A percentile compares a stretch with the other conserved stretches of the same genome.
These are phyloP conservation scores for Donacobius atricapilla DNA, from an alignment of 2,113 vertebrate genomes.

Conservation along the genomic window DNA sequence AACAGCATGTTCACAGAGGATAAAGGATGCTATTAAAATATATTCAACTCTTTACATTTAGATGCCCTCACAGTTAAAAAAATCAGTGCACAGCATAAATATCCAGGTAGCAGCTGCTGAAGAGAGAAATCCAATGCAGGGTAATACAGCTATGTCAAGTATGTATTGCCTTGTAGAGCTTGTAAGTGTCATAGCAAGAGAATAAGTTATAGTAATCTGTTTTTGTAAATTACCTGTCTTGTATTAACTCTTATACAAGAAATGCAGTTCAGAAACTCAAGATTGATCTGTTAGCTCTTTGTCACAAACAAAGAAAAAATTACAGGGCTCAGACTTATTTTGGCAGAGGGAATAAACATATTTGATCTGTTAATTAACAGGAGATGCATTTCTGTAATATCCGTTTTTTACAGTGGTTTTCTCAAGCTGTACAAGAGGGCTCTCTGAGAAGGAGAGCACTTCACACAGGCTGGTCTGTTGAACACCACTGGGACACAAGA, in stretches of 20 bases:
- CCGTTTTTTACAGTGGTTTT: neutral
- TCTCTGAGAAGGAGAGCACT: neutral
- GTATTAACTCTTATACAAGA: neutral
- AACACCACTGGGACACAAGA: neutral
- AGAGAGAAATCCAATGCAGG: neutral
- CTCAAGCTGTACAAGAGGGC: neutral
- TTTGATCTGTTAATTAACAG: neutral
- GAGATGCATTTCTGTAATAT: neutral
- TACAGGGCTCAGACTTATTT: neutral
- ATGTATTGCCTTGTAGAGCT: neutral
- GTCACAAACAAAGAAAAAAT: neutral
- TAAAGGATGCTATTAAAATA: constrained; percentile 24
- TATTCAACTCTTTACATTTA: neutral
- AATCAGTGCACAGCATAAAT: constrained; percentile 5
- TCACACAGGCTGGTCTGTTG: neutral
- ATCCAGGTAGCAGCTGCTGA: neutral
- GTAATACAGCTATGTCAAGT: neutral
- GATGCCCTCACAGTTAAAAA: neutral
- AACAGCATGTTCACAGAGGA: neutral
- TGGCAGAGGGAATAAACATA: neutral
- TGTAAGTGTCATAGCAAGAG: neutral
- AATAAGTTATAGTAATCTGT: neutral
- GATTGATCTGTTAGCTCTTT: neutral
- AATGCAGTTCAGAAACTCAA: neutral
- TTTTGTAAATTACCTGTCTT: neutral